Conservation (phyloP, 2,797 vertebrate genomes). For the Poecilia gillii region DNA sequence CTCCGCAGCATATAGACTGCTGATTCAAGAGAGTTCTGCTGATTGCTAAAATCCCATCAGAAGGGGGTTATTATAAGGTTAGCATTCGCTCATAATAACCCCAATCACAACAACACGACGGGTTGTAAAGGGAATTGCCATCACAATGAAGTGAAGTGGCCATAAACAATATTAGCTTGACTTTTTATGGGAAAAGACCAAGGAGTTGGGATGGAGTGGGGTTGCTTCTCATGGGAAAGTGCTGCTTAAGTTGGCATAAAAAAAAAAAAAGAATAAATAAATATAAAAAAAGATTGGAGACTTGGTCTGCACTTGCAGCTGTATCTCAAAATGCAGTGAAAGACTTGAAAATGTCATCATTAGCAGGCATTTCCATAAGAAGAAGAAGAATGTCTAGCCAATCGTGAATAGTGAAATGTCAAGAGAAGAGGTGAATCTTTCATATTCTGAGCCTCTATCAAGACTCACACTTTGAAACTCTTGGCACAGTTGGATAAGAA, state of each 20-base stretch:
- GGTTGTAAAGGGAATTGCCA: slow-evolving; percentile 20
- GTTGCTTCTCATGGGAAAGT: background rate
- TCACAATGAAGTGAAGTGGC: slow-evolving; percentile 26
- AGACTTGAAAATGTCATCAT: slow-evolving; percentile 68
- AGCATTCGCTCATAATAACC: slow-evolving; percentile 53
- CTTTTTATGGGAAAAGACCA: slow-evolving; percentile 18
- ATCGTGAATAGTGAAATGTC: slow-evolving; percentile 71
- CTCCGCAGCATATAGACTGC: slow-evolving; percentile 49
- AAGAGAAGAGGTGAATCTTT: slow-evolving; percentile 50
- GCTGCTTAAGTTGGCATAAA: background rate
- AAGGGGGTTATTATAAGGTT: slow-evolving; percentile 11
- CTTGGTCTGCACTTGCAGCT: slow-evolving; percentile 31
- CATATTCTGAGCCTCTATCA: slow-evolving; percentile 23
- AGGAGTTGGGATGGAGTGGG: slow-evolving; percentile 2
- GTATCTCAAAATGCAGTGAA: slow-evolving; percentile 23
- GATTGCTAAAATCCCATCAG: slow-evolving; percentile 65
- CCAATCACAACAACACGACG: slow-evolving; percentile 51
- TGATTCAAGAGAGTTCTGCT: slow-evolving; percentile 73
- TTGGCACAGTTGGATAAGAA: slow-evolving; percentile 8
- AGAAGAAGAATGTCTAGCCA: slow-evolving; percentile 38
- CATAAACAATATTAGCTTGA: slow-evolving; percentile 30
- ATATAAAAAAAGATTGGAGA: background rate
- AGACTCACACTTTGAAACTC: slow-evolving; percentile 45
- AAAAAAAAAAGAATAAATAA: background rate
- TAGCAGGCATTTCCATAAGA: slow-evolving; percentile 56